Evolutionary conservation across 2,113 vertebrate genomes (phyloP).

Genomic region (Lanius ludovicianus): DNA sequence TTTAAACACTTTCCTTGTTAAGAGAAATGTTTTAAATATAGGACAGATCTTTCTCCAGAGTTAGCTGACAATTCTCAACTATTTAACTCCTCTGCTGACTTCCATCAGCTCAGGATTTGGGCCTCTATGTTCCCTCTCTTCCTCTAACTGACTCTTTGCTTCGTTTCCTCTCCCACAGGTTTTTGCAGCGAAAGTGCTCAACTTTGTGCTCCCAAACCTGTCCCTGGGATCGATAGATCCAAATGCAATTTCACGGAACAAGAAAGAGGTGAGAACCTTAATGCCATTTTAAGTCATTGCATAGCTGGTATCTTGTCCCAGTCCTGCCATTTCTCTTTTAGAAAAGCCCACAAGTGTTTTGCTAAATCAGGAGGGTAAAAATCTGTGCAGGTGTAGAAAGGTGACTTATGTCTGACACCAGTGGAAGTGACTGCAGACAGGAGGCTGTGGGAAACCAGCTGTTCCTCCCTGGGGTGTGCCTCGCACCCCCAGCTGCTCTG

Average conservation of each 20-base stretch:
- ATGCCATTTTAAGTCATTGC: neutral
- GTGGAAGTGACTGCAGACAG: neutral
- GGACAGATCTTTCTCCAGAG: neutral
- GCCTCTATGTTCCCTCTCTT: neutral
- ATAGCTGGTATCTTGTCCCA: neutral
- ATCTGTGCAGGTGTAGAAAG: neutral
- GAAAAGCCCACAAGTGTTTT: neutral
- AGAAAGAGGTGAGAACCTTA: conserved; percentile 83
- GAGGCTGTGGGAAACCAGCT: neutral
- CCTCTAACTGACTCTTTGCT: neutral
- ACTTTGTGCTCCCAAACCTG: conserved; percentile 86
- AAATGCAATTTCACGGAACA: conserved; percentile 85
- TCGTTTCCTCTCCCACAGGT: conserved; percentile 75
- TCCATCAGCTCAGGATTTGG: neutral
- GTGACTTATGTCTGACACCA: neutral
- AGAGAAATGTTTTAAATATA: neutral
- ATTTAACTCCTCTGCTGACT: neutral
- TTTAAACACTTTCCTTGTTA: neutral
- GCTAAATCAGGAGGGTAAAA: neutral
- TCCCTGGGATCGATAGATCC: conserved; percentile 86
- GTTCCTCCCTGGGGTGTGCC: too few species aligned
- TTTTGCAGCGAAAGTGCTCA: conserved; percentile 88
- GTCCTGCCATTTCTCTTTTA: neutral
- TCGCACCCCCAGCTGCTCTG: neutral
- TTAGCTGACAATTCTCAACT: neutral